Percentiles rank a stretch among this genome's conserved stretches.
These are phyloP conservation scores for Hyperoplus lanceolatus DNA, from an alignment of 2,797 vertebrate species.

Conservation along the genomic window DNA sequence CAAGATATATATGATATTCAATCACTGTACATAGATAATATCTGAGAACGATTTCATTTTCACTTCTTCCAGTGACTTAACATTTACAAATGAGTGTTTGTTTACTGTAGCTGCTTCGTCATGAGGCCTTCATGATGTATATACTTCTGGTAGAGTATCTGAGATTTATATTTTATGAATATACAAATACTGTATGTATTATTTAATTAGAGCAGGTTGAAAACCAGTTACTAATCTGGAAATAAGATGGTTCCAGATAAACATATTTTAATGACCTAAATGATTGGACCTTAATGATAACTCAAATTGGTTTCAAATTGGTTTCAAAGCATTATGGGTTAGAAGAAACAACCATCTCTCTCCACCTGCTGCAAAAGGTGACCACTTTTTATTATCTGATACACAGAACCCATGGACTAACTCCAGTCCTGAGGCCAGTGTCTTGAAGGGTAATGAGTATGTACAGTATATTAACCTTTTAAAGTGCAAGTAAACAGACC, in stretches of 20 bases:
- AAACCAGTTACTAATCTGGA: neutral
- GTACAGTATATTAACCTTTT: no score
- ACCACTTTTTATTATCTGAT: neutral
- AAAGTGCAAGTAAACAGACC: neutral
- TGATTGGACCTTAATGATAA: neutral
- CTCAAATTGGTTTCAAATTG: conserved; percentile 27
- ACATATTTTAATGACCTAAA: neutral
- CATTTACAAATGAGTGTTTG: conserved; percentile 77
- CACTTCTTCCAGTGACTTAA: conserved; percentile 72
- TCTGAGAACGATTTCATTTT: conserved; percentile 16
- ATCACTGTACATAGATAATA: conserved; percentile 35
- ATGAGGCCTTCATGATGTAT: conserved; percentile 72
- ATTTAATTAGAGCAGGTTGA: conserved; percentile 12
- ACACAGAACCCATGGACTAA: neutral
- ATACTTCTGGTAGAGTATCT: conserved; percentile 44
- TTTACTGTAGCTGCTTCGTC: conserved; percentile 75
- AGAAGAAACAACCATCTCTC: neutral
- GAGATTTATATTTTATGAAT: conserved; percentile 18
- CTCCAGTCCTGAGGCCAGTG: neutral
- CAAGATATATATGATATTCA: neutral
- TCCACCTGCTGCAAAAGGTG: neutral
- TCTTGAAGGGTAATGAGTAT: neutral
- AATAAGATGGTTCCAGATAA: conserved; percentile 19
- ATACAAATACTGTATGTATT: conserved; percentile 39
- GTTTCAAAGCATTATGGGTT: neutral